phyloP scores from a whole-genome alignment of 1,140 invertebrate species.

The Bombus balteatus region DNA sequence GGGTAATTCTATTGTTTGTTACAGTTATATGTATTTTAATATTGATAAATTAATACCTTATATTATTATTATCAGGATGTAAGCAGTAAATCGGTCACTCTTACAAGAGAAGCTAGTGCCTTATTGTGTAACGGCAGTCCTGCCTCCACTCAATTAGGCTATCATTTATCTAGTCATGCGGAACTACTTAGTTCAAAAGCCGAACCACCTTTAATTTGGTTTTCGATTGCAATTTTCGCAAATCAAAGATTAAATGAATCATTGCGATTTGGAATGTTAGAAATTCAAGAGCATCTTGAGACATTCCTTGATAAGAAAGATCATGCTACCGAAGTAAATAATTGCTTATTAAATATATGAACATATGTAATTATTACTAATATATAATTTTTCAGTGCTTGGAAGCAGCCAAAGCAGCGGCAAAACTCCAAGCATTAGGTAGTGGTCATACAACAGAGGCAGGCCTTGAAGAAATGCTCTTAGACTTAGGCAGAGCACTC shows the following conservation, averaged over 20 bases:
- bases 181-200: conserved; percentile 85
- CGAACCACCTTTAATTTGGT: conserved; percentile 90
- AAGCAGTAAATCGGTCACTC: conserved; percentile 83
- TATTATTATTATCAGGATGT: conserved; percentile 80
- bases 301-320: conserved; percentile 96
- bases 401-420: conserved; percentile 88
- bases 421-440: conserved; percentile 88
- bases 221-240: conserved; percentile 85
- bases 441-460: conserved; percentile 84
- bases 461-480: conserved; percentile 85
- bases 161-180: conserved; percentile 86
- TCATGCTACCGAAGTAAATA: conserved; percentile 91
- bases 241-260: conserved; percentile 89
- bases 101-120: conserved; percentile 84
- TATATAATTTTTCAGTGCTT: conserved; percentile 84
- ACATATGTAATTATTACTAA: conserved; percentile 6
- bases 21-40: too few relatives aligned
- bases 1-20: conserved; percentile 75
- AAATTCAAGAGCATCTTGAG: conserved; percentile 97
- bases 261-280: conserved; percentile 94
- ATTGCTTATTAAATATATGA: background rate
- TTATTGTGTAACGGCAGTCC: conserved; percentile 76
- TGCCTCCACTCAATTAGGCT: conserved; percentile 81
- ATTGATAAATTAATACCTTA: background rate
- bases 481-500: conserved; percentile 91